A percentile compares a stretch with the other conserved stretches of the same genome.
Evolutionary conservation across 2,113 vertebrate genomes (phyloP).

Genomic region (Corythaixoides concolor): DNA sequence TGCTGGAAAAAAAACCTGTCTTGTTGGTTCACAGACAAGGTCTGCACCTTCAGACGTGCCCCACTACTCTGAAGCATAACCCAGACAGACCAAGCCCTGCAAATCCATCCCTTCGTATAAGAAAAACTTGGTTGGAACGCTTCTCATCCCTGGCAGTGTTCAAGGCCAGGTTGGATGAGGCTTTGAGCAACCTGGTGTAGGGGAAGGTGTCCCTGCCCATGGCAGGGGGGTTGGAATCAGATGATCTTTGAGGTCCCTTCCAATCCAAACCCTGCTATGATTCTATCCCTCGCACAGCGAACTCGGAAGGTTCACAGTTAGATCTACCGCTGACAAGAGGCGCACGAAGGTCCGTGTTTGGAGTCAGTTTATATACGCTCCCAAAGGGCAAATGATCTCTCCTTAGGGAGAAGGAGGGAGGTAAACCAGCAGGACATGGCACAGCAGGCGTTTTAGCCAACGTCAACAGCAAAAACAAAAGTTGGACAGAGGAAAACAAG

Average conservation of each 20-base stretch:
- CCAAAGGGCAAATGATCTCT: neutral
- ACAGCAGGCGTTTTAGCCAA: neutral
- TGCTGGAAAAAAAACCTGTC: neutral
- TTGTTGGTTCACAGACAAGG: too few relatives aligned
- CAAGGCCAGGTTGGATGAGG: too few relatives aligned
- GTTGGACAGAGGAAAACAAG: neutral
- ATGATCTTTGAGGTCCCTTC: too few relatives aligned
- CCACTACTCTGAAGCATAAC: neutral
- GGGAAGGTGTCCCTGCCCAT: too few relatives aligned
- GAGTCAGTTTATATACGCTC: neutral
- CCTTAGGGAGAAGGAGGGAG: neutral
- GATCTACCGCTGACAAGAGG: neutral
- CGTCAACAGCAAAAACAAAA: neutral
- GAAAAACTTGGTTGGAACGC: neutral
- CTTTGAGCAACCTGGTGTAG: too few relatives aligned
- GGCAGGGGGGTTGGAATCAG: too few relatives aligned
- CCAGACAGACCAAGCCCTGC: neutral
- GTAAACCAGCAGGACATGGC: neutral
- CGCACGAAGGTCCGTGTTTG: fast-evolving
- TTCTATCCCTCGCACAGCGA: neutral
- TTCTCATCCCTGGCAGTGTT: too few relatives aligned
- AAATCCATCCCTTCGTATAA: neutral
- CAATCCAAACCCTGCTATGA: too few relatives aligned
- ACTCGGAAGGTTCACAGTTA: fast-evolving
- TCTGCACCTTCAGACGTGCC: neutral